Percentiles rank a stretch among this genome's conserved stretches.
Conservation (phyloP, 2,113 vertebrate species). For the Dendropsophus ebraccatus region DNA sequence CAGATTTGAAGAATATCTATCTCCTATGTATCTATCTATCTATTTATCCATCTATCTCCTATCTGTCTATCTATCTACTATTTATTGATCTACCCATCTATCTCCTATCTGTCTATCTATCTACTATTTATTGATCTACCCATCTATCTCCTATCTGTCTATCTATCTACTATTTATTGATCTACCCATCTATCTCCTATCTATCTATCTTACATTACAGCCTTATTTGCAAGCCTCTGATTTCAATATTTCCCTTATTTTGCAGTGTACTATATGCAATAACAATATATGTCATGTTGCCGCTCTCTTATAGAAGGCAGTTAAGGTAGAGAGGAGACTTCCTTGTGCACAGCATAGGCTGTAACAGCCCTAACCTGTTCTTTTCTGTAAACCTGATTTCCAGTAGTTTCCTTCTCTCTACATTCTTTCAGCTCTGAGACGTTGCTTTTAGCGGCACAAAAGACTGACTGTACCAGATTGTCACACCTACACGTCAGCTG, state of each 20-base stretch:
- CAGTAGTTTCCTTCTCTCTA: slow-evolving; percentile 12
- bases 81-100: no score
- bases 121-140: no score
- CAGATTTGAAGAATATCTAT: no score
- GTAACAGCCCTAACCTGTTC: slow-evolving; percentile 44
- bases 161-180: no score
- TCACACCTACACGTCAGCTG: slow-evolving; percentile 59
- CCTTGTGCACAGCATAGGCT: not conserved
- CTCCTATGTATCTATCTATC: no score
- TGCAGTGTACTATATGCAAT: not conserved
- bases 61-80: no score
- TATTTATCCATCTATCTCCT: no score
- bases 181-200: no score
- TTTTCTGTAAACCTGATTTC: slow-evolving; percentile 15
- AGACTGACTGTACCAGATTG: slow-evolving; percentile 56
- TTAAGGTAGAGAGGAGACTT: not conserved
- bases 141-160: no score
- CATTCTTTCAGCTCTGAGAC: slow-evolving; percentile 34
- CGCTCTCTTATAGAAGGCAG: not conserved
- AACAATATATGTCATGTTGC: not conserved
- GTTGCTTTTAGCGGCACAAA: slow-evolving; percentile 45
- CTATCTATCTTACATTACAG: not conserved
- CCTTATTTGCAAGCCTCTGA: not conserved
- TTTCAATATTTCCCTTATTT: not conserved
- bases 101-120: no score